phyloP scores from a whole-genome alignment of 2,797 vertebrate genomes.

The Melopsittacus undulatus region DNA sequence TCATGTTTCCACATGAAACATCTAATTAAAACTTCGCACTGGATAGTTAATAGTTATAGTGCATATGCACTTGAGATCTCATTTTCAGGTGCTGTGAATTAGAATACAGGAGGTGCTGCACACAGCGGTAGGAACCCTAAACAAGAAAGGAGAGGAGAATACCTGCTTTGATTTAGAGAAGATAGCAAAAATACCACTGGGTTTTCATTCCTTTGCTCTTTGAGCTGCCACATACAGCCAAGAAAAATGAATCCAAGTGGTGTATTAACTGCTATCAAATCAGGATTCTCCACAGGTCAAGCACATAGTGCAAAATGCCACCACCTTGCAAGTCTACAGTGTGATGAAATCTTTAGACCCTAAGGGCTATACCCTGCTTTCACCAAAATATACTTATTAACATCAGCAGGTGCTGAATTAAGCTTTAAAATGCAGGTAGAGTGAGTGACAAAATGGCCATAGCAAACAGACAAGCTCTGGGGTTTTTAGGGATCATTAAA shows the following conservation, averaged over 20 bases:
- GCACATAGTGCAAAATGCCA: conserved; percentile 11
- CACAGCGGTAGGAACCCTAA: conserved; percentile 9
- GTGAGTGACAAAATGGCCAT: not conserved
- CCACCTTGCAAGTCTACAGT: not conserved
- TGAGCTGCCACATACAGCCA: conserved; percentile 44
- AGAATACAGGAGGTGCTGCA: conserved; percentile 19
- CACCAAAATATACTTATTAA: not conserved
- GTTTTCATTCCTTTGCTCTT: conserved; percentile 53
- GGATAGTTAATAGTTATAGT: not conserved
- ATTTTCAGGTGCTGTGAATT: conserved; percentile 41
- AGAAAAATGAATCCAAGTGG: conserved; percentile 13
- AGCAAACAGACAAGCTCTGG: not conserved
- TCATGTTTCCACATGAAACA: conserved; percentile 58
- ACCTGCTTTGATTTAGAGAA: conserved; percentile 46
- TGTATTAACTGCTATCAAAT: conserved; percentile 44
- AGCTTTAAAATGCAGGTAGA: not conserved
- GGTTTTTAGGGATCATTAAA: not conserved
- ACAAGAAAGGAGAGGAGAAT: conserved; percentile 13
- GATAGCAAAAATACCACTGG: conserved; percentile 44
- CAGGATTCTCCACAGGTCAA: conserved; percentile 37
- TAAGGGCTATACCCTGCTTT: not conserved
- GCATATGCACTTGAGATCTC: conserved; percentile 25
- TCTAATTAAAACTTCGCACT: conserved; percentile 61
- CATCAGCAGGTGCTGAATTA: conserved; percentile 15
- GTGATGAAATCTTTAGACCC: not conserved